Percentiles rank a stretch among this genome's conserved stretches.
Evolutionary conservation across 2,888 invertebrate genomes (phyloP).

Genomic region (Eristalinus sepulchralis): DNA sequence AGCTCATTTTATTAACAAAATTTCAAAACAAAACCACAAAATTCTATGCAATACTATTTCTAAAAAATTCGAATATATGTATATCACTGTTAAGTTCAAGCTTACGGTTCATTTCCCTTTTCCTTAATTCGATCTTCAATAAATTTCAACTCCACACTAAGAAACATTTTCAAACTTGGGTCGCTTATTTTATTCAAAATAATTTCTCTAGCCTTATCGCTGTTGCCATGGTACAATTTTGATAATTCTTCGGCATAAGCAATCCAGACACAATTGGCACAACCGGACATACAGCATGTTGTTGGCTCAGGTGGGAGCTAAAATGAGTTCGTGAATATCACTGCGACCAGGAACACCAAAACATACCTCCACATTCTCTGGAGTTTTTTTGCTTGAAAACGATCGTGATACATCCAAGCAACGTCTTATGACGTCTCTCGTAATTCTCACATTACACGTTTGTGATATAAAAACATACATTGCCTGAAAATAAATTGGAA

Average conservation of each 20-base stretch:
- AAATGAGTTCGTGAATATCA: not conserved
- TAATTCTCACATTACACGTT: slow-evolving; percentile 29
- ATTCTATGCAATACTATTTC: not conserved
- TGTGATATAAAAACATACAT: slow-evolving; percentile 46
- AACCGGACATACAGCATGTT: slow-evolving; percentile 95
- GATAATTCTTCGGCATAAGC: slow-evolving; percentile 91
- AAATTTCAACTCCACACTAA: slow-evolving; percentile 88
- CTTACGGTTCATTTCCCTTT: not conserved
- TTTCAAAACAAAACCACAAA: not conserved
- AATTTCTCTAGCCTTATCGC: slow-evolving; percentile 85
- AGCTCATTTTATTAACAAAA: not conserved
- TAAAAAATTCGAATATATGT: not conserved
- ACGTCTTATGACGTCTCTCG: slow-evolving; percentile 26
- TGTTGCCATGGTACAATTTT: slow-evolving; percentile 85
- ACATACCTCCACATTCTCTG: slow-evolving; percentile 40
- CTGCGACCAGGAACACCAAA: not conserved
- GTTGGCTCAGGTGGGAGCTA: slow-evolving; percentile 84
- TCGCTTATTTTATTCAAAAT: slow-evolving; percentile 90
- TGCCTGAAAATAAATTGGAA: slow-evolving; percentile 51
- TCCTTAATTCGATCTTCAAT: slow-evolving; percentile 58
- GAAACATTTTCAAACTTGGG: slow-evolving; percentile 90
- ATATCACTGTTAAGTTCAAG: not conserved
- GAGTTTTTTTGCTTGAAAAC: slow-evolving; percentile 24
- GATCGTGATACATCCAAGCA: not conserved
- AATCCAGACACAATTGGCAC: slow-evolving; percentile 96